Conservation (phyloP, 2,113 vertebrate species). For the Dromaius novaehollandiae region DNA sequence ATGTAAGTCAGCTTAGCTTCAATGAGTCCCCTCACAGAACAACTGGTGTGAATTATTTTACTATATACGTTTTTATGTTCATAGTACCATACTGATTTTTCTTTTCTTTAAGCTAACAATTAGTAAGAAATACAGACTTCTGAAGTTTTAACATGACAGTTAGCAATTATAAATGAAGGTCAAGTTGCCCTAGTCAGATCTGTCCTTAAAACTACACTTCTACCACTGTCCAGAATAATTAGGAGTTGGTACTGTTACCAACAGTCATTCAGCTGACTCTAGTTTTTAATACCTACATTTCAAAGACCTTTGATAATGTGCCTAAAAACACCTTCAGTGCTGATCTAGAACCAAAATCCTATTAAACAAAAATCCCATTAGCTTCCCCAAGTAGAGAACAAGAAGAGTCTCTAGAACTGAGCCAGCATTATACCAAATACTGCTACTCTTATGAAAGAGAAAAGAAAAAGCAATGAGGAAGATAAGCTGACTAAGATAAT, state of each 20-base stretch:
- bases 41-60: not conserved
- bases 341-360: not conserved
- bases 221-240: not conserved
- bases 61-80: not conserved
- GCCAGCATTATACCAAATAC: not conserved
- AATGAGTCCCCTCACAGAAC: not conserved
- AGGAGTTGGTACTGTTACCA: not conserved
- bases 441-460: not conserved
- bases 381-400: not conserved
- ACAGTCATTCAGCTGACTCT: not conserved
- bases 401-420: not conserved
- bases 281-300: not conserved
- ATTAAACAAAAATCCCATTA: not conserved
- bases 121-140: not conserved
- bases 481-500: conserved; percentile 4
- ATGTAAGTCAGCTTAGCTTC: not conserved
- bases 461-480: not conserved
- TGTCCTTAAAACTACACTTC: not conserved
- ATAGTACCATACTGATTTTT: not conserved
- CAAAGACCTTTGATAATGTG: not conserved
- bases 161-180: not conserved
- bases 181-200: not conserved
- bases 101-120: not conserved
- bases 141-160: not conserved
- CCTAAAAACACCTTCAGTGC: not conserved